A percentile compares a stretch with the other conserved stretches of the same genome.
These are phyloP conservation scores for Ciconia boyciana DNA, from an alignment of 2,113 vertebrate species.

Conservation along the genomic window DNA sequence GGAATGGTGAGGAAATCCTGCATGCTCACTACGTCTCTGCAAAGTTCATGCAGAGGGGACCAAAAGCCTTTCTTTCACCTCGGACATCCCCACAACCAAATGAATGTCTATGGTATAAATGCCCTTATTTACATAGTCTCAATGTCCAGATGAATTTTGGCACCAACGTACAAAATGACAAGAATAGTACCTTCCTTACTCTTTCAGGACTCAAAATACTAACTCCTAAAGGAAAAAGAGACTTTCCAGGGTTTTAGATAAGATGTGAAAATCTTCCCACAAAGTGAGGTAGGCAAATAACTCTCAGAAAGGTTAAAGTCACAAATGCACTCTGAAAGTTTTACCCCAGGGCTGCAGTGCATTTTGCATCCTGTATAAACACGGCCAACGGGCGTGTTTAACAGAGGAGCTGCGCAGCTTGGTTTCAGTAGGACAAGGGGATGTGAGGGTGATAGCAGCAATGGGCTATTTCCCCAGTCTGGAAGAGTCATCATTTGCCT, in stretches of 20 bases:
- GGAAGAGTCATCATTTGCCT: too few relatives aligned
- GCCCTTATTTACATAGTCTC: neutral
- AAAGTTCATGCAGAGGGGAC: neutral
- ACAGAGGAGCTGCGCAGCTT: too few relatives aligned
- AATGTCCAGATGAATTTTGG: neutral
- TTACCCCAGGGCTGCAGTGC: too few relatives aligned
- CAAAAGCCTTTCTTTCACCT: neutral
- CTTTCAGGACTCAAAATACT: neutral
- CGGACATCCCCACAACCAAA: neutral
- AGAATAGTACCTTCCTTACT: neutral
- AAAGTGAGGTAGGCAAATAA: neutral
- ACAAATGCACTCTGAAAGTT: too few relatives aligned
- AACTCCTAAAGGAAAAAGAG: neutral
- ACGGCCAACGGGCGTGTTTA: too few relatives aligned
- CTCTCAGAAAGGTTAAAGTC: too few relatives aligned
- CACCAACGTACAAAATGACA: neutral
- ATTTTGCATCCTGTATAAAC: too few relatives aligned
- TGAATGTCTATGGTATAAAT: neutral
- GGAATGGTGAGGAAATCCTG: neutral
- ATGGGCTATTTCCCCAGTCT: too few relatives aligned
- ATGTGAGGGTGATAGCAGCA: too few relatives aligned
- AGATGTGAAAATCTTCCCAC: neutral
- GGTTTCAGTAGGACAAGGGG: too few relatives aligned
- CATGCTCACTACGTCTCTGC: neutral
- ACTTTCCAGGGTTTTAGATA: neutral